phyloP scores from a whole-genome alignment of 2,113 vertebrate genomes.

The Sula dactylatra region DNA sequence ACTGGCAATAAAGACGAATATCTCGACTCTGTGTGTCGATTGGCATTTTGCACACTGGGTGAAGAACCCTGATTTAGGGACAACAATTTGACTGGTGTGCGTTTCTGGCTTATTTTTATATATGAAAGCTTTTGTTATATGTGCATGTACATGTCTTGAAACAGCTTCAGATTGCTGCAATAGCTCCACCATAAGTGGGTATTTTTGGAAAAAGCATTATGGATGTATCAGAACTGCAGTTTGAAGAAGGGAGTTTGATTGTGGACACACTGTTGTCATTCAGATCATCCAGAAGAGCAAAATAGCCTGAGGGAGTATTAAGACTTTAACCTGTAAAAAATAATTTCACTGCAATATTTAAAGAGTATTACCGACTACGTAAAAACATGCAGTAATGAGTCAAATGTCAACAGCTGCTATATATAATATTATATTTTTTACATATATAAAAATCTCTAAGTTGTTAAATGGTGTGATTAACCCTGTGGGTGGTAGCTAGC shows the following conservation, averaged over 20 bases:
- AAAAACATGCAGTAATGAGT: not conserved
- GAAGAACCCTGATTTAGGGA: too few species aligned
- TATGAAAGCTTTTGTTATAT: rapidly evolving
- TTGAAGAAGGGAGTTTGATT: not conserved
- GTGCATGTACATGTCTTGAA: rapidly evolving
- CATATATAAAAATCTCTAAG: too few species aligned
- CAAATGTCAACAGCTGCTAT: not conserved
- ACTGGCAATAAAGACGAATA: too few species aligned
- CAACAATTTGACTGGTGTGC: not conserved
- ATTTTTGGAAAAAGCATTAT: not conserved
- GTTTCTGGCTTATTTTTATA: not conserved
- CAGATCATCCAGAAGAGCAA: not conserved
- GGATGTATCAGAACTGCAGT: not conserved
- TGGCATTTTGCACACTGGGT: too few species aligned
- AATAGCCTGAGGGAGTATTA: not conserved
- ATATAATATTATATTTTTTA: not conserved
- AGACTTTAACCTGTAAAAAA: not conserved
- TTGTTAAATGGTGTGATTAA: not conserved
- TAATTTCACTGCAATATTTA: not conserved
- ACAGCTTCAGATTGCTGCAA: not conserved
- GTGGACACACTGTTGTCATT: not conserved
- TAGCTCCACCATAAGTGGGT: not conserved
- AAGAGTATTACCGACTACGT: not conserved
- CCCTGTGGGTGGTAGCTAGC: not conserved
- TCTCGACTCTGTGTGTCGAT: too few species aligned